Percentiles rank a stretch among this genome's conserved stretches.
Evolutionary conservation across 2,888 invertebrate species (phyloP).

Genomic region (Athripsodes cinereus): DNA sequence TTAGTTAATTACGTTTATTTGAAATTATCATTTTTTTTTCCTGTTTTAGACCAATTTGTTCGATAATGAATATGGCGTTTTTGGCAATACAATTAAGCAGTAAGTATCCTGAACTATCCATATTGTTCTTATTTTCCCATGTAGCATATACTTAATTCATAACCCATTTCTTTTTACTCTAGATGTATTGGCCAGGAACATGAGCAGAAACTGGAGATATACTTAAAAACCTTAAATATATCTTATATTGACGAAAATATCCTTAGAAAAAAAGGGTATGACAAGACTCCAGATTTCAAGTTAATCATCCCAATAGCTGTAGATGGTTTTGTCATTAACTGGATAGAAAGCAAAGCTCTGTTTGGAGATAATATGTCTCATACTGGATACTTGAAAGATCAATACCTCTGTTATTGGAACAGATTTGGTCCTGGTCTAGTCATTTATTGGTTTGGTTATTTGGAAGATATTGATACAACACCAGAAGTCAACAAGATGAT

Average conservation of each 20-base stretch:
- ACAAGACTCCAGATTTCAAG: slow-evolving; percentile 93
- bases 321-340: slow-evolving; percentile 80
- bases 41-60: slow-evolving; percentile 74
- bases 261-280: slow-evolving; percentile 76
- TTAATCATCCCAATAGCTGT: slow-evolving; percentile 83
- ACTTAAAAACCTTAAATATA: slow-evolving; percentile 47
- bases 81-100: slow-evolving; percentile 73
- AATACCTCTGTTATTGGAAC: slow-evolving; percentile 86
- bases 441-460: slow-evolving; percentile 92
- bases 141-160: background rate
- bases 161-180: slow-evolving; percentile 30
- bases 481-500: slow-evolving; percentile 60
- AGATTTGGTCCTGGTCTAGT: slow-evolving; percentile 91
- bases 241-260: slow-evolving; percentile 67
- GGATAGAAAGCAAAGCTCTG: slow-evolving; percentile 96
- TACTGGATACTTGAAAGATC: slow-evolving; percentile 73
- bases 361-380: slow-evolving; percentile 85
- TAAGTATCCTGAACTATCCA: slow-evolving; percentile 45
- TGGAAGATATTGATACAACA: slow-evolving; percentile 61
- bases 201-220: slow-evolving; percentile 66
- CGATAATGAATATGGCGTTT: slow-evolving; percentile 80
- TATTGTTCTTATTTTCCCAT: too few species aligned
- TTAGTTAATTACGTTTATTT: background rate
- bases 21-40: slow-evolving; percentile 32
- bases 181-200: slow-evolving; percentile 81